Base-by-base conservation (phyloP, 1,140 invertebrate species). In the Sycobia sp. region DNA sequence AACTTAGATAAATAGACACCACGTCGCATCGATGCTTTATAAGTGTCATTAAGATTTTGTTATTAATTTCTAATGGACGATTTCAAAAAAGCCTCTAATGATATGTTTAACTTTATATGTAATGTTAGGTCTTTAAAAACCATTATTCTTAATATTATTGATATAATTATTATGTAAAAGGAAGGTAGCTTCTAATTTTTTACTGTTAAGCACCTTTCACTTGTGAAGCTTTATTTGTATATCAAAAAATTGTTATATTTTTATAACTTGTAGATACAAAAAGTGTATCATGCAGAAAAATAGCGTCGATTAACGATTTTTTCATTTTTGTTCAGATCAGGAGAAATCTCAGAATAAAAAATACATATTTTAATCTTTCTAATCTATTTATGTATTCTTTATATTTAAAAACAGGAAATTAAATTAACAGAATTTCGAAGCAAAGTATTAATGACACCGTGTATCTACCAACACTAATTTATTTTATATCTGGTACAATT, bases 41-140 rank as follows among this genome's bases (percentile, higher is more conserved):
- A 23, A 41, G 51, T 58, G 55, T 65, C 55, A 63, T 57, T 65
- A 58, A 43, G 29, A 65, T 65, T 65, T 65, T 65, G 55, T 65
- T 58, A 65, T 22, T 64, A 50, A 64, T 53, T 58, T 16, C 32
- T 54, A 55, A 46, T 5, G 38, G 29, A 25, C 39, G 18, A 58
- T 46, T 53, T 44, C 47, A 44, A 41, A 7, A 41, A 57, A 49
- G 14, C 20, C 14, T 23, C n/a, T 56, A 54, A 11, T 49, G 16
- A 10, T 56, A 46, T 43, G 22, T 50, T 63, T 51, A 63, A 49
- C 23, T 53, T 47, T 47, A 38, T 22, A 56, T 47, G 47, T 62
- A 50, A 56, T 22, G 23, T 63, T 51, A 38, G 16, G 13, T 54
- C 10, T 51, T 23, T 41, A 41, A 57, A 57, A 27, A 43, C n/a